Evolutionary conservation across 2,888 invertebrate genomes (phyloP).

Genomic region (Synanthedon andrenaeformis): DNA sequence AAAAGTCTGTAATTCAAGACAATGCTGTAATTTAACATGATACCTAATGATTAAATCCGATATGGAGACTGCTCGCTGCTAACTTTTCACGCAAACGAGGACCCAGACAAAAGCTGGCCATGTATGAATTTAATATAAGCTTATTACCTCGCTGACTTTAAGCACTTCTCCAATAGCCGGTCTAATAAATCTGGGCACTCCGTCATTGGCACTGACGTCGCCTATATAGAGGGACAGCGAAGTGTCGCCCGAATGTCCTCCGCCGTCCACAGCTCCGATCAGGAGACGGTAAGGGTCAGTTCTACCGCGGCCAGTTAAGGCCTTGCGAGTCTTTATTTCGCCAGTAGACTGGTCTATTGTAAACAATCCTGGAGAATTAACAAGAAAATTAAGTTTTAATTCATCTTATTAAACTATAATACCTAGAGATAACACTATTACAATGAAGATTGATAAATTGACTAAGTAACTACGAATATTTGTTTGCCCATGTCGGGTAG

Average conservation of each 20-base stretch:
- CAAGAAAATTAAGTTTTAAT: background rate
- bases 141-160: conserved; percentile 75
- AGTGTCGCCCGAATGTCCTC: conserved; percentile 73
- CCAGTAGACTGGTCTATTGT: conserved; percentile 75
- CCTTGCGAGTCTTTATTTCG: conserved; percentile 73
- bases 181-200: conserved; percentile 79
- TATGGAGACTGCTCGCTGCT: no score
- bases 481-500: no score
- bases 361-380: conserved; percentile 69
- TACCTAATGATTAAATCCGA: no score
- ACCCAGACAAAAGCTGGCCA: no score
- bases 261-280: conserved; percentile 78
- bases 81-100: no score
- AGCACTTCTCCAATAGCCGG: conserved; percentile 79
- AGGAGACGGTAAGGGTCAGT: conserved; percentile 78
- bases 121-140: no score
- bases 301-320: conserved; percentile 81
- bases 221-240: conserved; percentile 77
- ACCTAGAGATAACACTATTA: no score
- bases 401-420: background rate
- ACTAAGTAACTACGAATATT: no score
- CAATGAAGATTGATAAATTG: background rate
- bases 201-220: conserved; percentile 84
- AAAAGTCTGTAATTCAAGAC: no score
- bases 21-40: no score